These are phyloP conservation scores for Bubo blakistoni DNA, from an alignment of 2,113 vertebrate species.

Conservation along the genomic window DNA sequence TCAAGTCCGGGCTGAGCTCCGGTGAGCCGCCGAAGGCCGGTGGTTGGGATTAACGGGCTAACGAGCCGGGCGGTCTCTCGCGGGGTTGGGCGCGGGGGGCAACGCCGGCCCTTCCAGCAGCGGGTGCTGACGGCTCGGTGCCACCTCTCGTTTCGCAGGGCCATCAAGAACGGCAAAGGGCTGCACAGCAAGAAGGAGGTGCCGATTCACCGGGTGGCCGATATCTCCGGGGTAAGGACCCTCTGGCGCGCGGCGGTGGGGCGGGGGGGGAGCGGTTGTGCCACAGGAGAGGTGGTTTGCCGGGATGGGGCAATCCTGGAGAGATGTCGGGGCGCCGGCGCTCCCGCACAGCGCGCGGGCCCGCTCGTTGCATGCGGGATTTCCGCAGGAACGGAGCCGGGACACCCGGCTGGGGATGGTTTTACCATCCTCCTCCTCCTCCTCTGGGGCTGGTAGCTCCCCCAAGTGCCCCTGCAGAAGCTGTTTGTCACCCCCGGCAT, in stretches of 20 bases:
- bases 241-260: not conserved
- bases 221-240: slow-evolving; percentile 92
- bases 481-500: not conserved
- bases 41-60: not conserved
- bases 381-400: no score
- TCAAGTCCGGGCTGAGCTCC: not conserved
- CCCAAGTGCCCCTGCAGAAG: not conserved
- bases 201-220: slow-evolving; percentile 95
- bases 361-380: not conserved
- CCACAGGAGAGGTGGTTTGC: rapidly evolving
- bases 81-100: not conserved
- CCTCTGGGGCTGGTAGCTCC: not conserved
- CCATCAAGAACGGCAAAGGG: slow-evolving; percentile 97
- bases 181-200: slow-evolving; percentile 99
- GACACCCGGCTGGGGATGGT: no score
- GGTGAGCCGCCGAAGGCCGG: not conserved
- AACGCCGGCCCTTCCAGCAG: not conserved
- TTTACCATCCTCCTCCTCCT: not conserved
- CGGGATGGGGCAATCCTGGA: rapidly evolving
- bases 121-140: rapidly evolving
- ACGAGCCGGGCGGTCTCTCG: no score
- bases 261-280: not conserved
- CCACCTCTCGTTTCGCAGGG: slow-evolving; percentile 68
- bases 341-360: rapidly evolving
- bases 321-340: not conserved